Evolutionary conservation across 2,113 vertebrate genomes (phyloP), one percentile per base, ranked within the genome.

Genomic region (Cyanocitta stelleri): DNA sequence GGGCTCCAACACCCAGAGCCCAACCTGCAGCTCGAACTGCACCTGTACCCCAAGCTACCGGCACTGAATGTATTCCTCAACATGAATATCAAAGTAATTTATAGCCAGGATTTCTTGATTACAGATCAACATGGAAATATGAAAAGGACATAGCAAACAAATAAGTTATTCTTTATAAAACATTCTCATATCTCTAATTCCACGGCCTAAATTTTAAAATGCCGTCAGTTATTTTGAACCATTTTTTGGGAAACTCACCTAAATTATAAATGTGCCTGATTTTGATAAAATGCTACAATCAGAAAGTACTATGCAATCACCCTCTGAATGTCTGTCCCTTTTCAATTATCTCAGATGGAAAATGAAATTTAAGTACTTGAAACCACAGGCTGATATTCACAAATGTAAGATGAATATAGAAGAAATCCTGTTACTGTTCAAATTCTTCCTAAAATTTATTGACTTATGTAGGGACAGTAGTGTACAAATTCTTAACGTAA

Each of bases 1-100:
- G 54, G 24, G 18, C 39, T 77, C 15, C 63, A 37, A 5, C 54
- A 69, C 27, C 26, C 33, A 7, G 33, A 51, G 55, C 22, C 44
- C 54, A 52, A 37, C 46, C 17, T 8, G 5, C 61, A 46, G 1
- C 54, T 67, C 0, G 0, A 39, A n/a, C 29, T 68, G 62, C 62
- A 83, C 30, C 62, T 46, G 61, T 33, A 82, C 3, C 13, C 16
- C 0, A 1, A 54, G 29, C 69, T 61, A 30, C 46, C 1, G 0
- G 39, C 46, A 26, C 13, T 30, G n/a, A 39, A 24, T 8, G 20
- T 12, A n/a, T 18, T 68, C 39, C 39, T 46, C 39, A 75, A 13
- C 6, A 7, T 30, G 9, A 54, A 64, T 54, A 83, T 10, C 17
- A 51, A 87, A 67, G 12, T 24, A 11, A 54, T 46, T 92, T 72